phyloP scores from a whole-genome alignment of 2,797 vertebrate genomes.

The Tragelaphus oryx region DNA sequence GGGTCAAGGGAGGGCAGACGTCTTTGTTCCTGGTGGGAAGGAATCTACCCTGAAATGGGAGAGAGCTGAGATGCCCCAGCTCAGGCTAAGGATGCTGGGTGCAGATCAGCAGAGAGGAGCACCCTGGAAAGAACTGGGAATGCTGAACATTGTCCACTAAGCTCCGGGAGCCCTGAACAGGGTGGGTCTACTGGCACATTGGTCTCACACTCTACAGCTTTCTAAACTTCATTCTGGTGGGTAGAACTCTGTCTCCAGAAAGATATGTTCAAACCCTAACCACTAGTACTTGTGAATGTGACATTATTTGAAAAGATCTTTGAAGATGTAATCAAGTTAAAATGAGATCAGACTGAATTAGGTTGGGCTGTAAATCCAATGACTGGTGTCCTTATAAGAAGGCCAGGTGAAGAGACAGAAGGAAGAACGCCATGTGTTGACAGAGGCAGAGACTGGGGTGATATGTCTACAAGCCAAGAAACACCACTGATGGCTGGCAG shows the following conservation, averaged over 20 bases:
- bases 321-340: not conserved
- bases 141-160: not conserved
- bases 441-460: not conserved
- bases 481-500: not conserved
- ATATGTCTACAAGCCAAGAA: not conserved
- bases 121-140: not conserved
- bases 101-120: not conserved
- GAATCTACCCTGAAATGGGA: not conserved
- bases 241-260: not conserved
- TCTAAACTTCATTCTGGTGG: not conserved
- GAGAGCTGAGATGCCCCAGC: not conserved
- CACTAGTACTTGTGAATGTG: not conserved
- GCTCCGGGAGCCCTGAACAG: not conserved
- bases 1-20: not conserved
- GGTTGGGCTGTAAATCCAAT: not conserved
- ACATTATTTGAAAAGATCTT: constrained; percentile 30
- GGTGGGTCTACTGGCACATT: not conserved
- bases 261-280: not conserved
- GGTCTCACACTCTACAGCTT: not conserved
- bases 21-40: not conserved
- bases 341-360: not conserved
- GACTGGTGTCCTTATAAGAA: not conserved
- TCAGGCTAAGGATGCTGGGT: not conserved
- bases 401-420: not conserved
- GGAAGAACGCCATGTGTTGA: not conserved